These are phyloP conservation scores for Cenopis cana DNA, from an alignment of 2,888 invertebrate genomes.

Conservation along the genomic window DNA sequence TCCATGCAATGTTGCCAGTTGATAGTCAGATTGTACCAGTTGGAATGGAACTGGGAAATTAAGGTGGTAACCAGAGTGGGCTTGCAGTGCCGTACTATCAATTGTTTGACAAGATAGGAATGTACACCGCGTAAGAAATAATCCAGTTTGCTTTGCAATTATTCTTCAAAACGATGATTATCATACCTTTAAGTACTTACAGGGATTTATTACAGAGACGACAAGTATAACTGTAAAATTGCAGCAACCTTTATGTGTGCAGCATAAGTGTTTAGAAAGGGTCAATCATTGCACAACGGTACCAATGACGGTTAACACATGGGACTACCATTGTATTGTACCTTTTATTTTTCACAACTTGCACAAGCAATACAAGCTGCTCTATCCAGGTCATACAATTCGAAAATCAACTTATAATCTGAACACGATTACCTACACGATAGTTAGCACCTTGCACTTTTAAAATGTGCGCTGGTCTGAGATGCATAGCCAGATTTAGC, in stretches of 20 bases:
- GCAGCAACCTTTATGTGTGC: constrained; percentile 1
- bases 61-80: constrained; percentile 22
- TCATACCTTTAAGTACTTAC: neutral
- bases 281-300: neutral
- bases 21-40: constrained; percentile 47
- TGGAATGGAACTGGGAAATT: constrained; percentile 31
- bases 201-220: neutral
- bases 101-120: neutral
- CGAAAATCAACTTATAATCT: neutral
- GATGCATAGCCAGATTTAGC: no score
- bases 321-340: neutral
- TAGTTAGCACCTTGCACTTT: no score
- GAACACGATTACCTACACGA: neutral
- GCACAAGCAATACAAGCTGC: neutral
- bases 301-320: constrained; percentile 4
- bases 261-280: constrained; percentile 1
- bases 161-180: neutral
- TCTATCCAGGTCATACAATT: neutral
- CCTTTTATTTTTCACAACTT: neutral
- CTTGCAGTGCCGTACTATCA: neutral
- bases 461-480: no score
- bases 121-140: neutral
- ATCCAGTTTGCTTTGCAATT: no score
- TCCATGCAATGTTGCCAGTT: constrained; percentile 53
- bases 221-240: neutral